These are phyloP conservation scores for Andrena bicolor DNA, from an alignment of 2,888 invertebrate genomes.

Conservation along the genomic window DNA sequence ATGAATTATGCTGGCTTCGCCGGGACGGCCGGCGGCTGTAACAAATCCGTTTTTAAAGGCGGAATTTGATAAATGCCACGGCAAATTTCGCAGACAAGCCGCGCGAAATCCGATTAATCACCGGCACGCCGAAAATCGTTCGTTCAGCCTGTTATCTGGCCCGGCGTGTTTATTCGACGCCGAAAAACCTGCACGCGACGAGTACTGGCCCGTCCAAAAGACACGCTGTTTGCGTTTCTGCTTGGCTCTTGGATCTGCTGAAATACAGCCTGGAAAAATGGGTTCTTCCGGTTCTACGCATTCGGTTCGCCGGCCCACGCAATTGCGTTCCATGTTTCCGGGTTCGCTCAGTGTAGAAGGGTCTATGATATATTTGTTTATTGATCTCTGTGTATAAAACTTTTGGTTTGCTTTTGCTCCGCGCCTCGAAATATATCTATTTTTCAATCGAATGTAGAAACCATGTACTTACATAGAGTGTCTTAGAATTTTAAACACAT, in stretches of 20 bases:
- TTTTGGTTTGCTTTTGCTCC: too few species aligned
- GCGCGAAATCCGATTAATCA: slow-evolving; percentile 59
- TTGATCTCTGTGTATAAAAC: too few species aligned
- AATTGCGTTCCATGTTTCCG: too few species aligned
- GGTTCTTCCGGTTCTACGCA: too few species aligned
- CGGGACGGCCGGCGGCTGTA: slow-evolving; percentile 34
- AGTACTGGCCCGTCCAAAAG: background rate
- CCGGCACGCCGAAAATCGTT: slow-evolving; percentile 51
- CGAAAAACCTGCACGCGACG: background rate
- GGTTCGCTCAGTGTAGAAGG: too few species aligned
- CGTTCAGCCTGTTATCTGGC: slow-evolving; percentile 19
- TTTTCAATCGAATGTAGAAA: too few species aligned
- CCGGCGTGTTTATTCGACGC: slow-evolving; percentile 24
- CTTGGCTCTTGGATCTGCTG: background rate
- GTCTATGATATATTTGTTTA: too few species aligned
- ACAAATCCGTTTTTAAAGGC: slow-evolving; percentile 63
- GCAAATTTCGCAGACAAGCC: slow-evolving; percentile 55
- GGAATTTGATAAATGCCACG: slow-evolving; percentile 60
- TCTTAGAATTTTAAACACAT: too few species aligned
- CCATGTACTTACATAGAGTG: too few species aligned
- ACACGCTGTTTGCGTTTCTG: background rate
- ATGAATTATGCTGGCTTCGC: slow-evolving; percentile 54
- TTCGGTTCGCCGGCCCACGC: too few species aligned
- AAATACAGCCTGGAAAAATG: too few species aligned
- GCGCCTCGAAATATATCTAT: too few species aligned